phyloP scores from a whole-genome alignment of 2,113 vertebrate genomes.

The Hippocampus mohnikei region DNA sequence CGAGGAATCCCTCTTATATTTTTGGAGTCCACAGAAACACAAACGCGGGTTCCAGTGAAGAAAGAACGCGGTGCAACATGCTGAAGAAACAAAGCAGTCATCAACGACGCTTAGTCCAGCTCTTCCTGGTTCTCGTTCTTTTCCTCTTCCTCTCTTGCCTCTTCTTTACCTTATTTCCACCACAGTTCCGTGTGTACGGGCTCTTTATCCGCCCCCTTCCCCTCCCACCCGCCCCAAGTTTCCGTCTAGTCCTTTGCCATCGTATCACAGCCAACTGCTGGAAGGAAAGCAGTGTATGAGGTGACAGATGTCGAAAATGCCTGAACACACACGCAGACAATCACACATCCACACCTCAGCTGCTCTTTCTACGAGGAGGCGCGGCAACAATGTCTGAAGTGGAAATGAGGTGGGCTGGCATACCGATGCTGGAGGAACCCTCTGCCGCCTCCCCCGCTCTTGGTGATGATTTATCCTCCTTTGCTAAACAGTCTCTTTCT shows the following conservation, averaged over 20 bases:
- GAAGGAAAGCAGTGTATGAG: slow-evolving; percentile 21
- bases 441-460: background rate
- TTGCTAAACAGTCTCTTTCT: slow-evolving; percentile 34
- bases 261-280: slow-evolving; percentile 34
- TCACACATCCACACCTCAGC: slow-evolving; percentile 33
- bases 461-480: slow-evolving; percentile 54
- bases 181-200: slow-evolving; percentile 31
- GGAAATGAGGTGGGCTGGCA: slow-evolving; percentile 52
- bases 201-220: background rate
- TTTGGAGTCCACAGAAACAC: slow-evolving; percentile 34
- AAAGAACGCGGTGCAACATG: slow-evolving; percentile 22
- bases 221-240: slow-evolving; percentile 17
- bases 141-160: slow-evolving; percentile 13
- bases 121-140: slow-evolving; percentile 17
- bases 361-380: slow-evolving; percentile 27
- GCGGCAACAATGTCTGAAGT: slow-evolving; percentile 46
- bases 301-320: slow-evolving; percentile 32
- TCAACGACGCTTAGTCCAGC: slow-evolving; percentile 2
- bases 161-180: slow-evolving; percentile 8
- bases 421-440: slow-evolving; percentile 51
- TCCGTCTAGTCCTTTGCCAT: slow-evolving; percentile 40
- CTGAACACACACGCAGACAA: slow-evolving; percentile 4
- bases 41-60: slow-evolving; percentile 30
- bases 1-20: slow-evolving; percentile 29
- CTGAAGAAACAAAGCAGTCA: slow-evolving; percentile 11